Evolutionary conservation across 2,113 vertebrate genomes (phyloP), one percentile per base, ranked within the genome.

Genomic region (Sander lucioperca): DNA sequence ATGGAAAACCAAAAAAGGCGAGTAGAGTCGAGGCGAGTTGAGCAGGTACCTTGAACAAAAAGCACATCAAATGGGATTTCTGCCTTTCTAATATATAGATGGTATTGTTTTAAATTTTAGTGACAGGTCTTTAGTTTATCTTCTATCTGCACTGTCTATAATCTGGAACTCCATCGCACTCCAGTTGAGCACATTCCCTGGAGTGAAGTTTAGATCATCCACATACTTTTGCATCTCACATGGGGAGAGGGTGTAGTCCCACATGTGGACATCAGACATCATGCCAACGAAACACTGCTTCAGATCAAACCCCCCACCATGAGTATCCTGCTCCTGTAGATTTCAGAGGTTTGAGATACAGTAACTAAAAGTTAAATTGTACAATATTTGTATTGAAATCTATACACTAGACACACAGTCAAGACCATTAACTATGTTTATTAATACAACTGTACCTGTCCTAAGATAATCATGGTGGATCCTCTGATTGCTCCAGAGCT

Each of bases 151-250:
- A 92, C 89, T 79, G 33, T 69, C 88, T 4, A 5, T 1, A 0
- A 82, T 88, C 66, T 64, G 14, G 21, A 66, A 93, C 0, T 94
- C 69, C 33, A 94, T 72, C 0, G 83, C 70, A 1, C 45, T 76
- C 94, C 93, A 95, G 80, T 88, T 94, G 50, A 95, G 53, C 56
- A 92, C 80, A 25, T 92, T 93, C 2, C 94, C 93, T 45, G 93
- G 92, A 6, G 77, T 90, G 85, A 86, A 93, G 66, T 43, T 80
- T 0, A 25, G 53, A 0, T 85, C 61, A 9, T 81, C 68, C 45
- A 70, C 12, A 21, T 87, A 93, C 6, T 59, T 67, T 2, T 79
- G 64, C 27, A 94, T 91, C 69, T 93, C 84, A 81, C 90, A 90
- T 25, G 82, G 1, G 5, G 91, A 91, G 2, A 94, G 91, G 57